Base-by-base conservation (phyloP, 2,797 vertebrate genomes). In the Leptoclinus maculatus region DNA sequence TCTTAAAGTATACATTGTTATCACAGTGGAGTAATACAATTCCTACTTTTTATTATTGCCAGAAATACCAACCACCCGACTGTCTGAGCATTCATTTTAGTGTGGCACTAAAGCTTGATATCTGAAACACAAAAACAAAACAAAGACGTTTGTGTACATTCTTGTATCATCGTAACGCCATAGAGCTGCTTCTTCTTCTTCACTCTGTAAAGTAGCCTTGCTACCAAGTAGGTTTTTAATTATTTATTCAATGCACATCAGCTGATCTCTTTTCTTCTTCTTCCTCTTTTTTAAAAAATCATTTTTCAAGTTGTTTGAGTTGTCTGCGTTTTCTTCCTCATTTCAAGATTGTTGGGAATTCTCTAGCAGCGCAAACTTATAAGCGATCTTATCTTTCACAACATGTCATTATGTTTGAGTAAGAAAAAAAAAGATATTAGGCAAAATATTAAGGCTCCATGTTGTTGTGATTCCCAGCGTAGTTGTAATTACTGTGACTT, bases 11-110 rank as follows among this genome's bases (percentile, higher is more conserved):
- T 66, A 57, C 0, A 16, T 23, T 23, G 2, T 7, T 10, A 32
- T 73, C 0, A 70, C 1, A 53, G 5, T 11, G 12, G 4, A 67
- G 11, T 25, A 9, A 74, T n/a, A 29, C 23, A 83, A 45, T 17
- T 74, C 84, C 4, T 84, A 92, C 92, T 57, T 82, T 45, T 68
- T 45, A 66, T 65, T 1, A 84, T 23, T 2, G 21, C 27, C 74
- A 91, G 59, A 60, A 85, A 49, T 1, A 84, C 0, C 27, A 87
- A 38, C 36, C 66, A 87, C 12, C 34, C 1, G 0, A 66, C 0
- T 17, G 9, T 69, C 11, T 10, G 71, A 64, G 27, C 14, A 0
- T 14, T 76, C 82, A 85, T 88, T 53, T 69, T 87, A 7, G 0
- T 68, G 11, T 5, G 7, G n/a, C 41, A 51, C 21, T 34, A 9